These are phyloP conservation scores for Tautogolabrus adspersus DNA, from an alignment of 2,113 vertebrate species.

Conservation along the genomic window DNA sequence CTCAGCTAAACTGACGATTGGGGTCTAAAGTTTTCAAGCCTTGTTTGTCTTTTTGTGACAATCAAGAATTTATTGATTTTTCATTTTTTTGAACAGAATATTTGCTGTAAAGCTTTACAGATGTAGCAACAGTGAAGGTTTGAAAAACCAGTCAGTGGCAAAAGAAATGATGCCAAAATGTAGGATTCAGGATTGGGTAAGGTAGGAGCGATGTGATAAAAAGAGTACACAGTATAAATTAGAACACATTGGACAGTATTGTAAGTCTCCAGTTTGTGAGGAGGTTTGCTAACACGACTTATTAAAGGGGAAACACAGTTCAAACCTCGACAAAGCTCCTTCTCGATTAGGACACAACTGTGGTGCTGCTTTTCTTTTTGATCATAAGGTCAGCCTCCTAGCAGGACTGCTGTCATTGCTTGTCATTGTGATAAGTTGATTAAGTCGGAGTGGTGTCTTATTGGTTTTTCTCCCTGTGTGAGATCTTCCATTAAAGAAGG, in stretches of 20 bases:
- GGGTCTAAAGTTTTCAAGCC: too few species aligned
- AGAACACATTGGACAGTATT: neutral
- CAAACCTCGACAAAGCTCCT: neutral
- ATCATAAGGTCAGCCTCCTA: conserved; percentile 42
- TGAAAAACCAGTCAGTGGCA: too few species aligned
- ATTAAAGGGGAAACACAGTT: conserved; percentile 1
- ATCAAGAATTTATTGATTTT: too few species aligned
- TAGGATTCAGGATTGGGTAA: too few species aligned
- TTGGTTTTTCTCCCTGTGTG: conserved; percentile 56
- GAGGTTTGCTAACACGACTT: conserved; percentile 8
- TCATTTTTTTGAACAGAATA: too few species aligned
- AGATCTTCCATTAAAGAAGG: conserved; percentile 57
- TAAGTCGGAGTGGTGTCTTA: conserved; percentile 62
- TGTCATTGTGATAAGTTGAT: conserved; percentile 61
- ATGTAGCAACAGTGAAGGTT: too few species aligned
- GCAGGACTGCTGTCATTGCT: conserved; percentile 47
- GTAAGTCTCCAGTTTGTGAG: neutral
- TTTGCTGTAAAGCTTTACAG: too few species aligned
- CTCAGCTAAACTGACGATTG: too few species aligned
- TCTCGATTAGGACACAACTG: neutral
- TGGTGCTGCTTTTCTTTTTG: conserved; percentile 32
- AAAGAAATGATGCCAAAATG: too few species aligned
- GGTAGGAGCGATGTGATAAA: too few species aligned
- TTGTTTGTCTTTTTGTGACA: too few species aligned
- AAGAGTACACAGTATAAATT: too few species aligned